Evolutionary conservation across 1,140 invertebrate species (phyloP).

Genomic region (Bradynema listronoti): DNA sequence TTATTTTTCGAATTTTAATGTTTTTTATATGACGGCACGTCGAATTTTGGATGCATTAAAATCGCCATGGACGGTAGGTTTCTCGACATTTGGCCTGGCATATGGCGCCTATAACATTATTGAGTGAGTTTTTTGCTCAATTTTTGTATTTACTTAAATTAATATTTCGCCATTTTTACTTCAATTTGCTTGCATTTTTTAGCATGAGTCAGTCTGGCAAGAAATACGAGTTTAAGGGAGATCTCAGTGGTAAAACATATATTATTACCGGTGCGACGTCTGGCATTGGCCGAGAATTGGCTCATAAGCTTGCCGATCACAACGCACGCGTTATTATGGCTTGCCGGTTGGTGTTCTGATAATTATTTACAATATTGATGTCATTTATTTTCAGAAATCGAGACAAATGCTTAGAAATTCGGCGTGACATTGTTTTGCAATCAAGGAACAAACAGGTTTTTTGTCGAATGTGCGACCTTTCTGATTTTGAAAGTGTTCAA

Average conservation of each 20-base stretch:
- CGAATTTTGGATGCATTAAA: conserved; percentile 44
- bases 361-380: conserved; percentile 9
- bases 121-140: conserved; percentile 35
- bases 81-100: conserved; percentile 42
- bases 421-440: conserved; percentile 51
- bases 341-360: conserved; percentile 24
- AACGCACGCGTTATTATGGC: conserved; percentile 57
- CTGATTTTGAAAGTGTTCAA: conserved; percentile 55
- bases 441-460: conserved; percentile 55
- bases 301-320: conserved; percentile 42
- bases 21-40: too few species aligned
- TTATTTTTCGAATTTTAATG: too few species aligned
- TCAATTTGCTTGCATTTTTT: conserved; percentile 18
- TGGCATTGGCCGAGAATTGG: conserved; percentile 46
- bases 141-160: not conserved
- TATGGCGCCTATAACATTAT: conserved; percentile 50
- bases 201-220: conserved; percentile 42
- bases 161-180: not conserved
- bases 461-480: conserved; percentile 49
- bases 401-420: conserved; percentile 51
- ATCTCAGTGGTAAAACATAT: conserved; percentile 53
- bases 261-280: conserved; percentile 55
- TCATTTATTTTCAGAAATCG: conserved; percentile 33
- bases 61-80: conserved; percentile 47
- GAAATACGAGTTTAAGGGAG: conserved; percentile 48